Evolutionary conservation across 2,888 invertebrate species (phyloP).

Genomic region (Seladonia tumulorum): DNA sequence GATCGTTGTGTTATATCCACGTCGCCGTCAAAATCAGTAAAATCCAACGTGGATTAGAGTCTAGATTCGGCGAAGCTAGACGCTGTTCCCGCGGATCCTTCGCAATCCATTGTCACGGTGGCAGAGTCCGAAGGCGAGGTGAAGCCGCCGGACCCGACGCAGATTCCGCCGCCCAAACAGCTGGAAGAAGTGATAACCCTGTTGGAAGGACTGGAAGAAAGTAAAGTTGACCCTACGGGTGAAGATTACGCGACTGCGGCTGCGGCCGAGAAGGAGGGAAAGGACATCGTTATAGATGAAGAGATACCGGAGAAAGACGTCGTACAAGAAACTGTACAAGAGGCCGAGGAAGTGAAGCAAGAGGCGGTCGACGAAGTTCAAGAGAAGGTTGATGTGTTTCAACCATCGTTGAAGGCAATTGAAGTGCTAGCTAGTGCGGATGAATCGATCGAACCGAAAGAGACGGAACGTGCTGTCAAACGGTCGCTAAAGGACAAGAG

Average conservation of each 20-base stretch:
- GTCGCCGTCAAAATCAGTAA: neutral
- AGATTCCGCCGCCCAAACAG: neutral
- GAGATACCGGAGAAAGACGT: neutral
- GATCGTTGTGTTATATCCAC: too few species aligned
- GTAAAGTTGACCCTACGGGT: neutral
- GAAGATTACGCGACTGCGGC: fast-evolving
- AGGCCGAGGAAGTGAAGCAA: neutral
- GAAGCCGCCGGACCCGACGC: fast-evolving
- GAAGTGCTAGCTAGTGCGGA: neutral
- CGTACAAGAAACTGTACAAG: neutral
- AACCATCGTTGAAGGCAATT: neutral
- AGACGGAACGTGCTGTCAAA: fast-evolving
- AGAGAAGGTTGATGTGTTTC: neutral
- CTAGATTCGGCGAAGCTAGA: neutral
- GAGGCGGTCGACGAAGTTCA: neutral
- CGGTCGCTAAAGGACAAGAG: neutral
- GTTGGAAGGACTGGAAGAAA: neutral
- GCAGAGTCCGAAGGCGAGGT: neutral
- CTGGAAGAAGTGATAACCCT: slow-evolving; percentile 10
- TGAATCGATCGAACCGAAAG: neutral
- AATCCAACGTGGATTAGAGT: neutral
- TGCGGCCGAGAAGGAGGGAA: too few species aligned
- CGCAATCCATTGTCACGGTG: neutral
- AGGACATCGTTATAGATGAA: neutral
- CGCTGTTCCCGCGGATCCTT: too few species aligned